Base-by-base conservation (phyloP, 1,140 invertebrate genomes). In the Achroia grisella region DNA sequence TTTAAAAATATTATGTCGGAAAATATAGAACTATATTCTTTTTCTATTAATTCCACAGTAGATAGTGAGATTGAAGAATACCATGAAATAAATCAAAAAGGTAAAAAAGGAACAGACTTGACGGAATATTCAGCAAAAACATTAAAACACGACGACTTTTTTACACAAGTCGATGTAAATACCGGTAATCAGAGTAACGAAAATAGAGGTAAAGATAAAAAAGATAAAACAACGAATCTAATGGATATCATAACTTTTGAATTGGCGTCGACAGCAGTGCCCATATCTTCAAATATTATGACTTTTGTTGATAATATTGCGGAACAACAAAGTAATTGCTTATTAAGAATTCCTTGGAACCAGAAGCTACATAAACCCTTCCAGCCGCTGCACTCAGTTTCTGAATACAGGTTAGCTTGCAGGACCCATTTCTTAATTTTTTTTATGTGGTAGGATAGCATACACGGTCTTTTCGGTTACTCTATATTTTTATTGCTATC, bases 51-150 rank as follows among this genome's bases (percentile, higher is more conserved):
- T 39, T 40, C 59, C 42, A 35, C 13, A 0, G 31, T 40, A n/a
- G 52, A 58, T 32, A 70, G 50, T 44, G 75, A 68, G 41, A 71
- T 69, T 17, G 64, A 81, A 52, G 70, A 77, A 45, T 77, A 80
- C 54, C 66, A 83, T 30, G 79, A 80, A 54, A 77, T 79, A 30
- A 62, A 63, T 31, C 57, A 69, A 45, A 61, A 50, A 39, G 15
- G 39, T n/a, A 49, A 62, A 50, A 48, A 14, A 2, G 30, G 2
- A 4, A 9, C 8, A 9, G 9, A 29, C 28, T 6, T 9, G 8
- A 1, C 14, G 9, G 14, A 17, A 17, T 37, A 17, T 37, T 33
- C 40, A 1, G 8, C 30, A 32, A 62, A 56, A 54, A 11, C 46
- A 8, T 14, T 60, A 12, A 64, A 62, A 14, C 52, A 62, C 32